Base-by-base conservation (phyloP, 1,140 invertebrate species). In the Penaeus japonicus region DNA sequence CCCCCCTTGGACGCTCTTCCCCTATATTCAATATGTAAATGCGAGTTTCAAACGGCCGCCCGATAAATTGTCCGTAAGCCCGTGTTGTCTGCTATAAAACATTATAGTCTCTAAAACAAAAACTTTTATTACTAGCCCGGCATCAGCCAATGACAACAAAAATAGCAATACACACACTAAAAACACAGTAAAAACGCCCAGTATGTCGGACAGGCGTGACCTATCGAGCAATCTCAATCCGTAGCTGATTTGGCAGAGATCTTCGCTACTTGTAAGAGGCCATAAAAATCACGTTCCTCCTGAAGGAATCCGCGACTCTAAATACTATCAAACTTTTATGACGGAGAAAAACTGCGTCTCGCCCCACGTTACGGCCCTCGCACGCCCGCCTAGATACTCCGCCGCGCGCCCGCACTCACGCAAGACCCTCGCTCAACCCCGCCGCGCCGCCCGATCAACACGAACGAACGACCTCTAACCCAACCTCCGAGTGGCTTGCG, bases 151-250 rank as follows among this genome's bases (percentile, higher is more conserved):
- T 47, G 47, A 47, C 47, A 47, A 47, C 47, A 47, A 47, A 47
- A 47, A 47, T 47, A 47, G 47, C 47, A 47, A 47, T 47, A 47
- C 47, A 47, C 47, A 47, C 20, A 35, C 39, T 12, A 53, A 79
- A 79, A 79, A 22, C 39, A 24, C 77, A 12, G 30, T 79, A 79
- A 79, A 79, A n/a, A 24, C 39, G 77, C 39, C 39, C 39, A n/a
- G 32, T 39, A 24, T 79, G 77, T 32, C 77, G 54, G 54, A 79
- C 39, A 53, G 32, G 22, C 77, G 77, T 79, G 77, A 79, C 39
- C 77, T 79, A 79, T 79, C 77, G 77, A n/a, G 24, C 32, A 79
- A 79, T 79, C 77, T 79, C 77, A 79, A 79, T 79, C 77, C 20
- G 47, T 27, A 18, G 32, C 77, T 79, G 77, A 79, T 79, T 53